Evolutionary conservation across 2,888 invertebrate species (phyloP), one percentile per base, ranked within the genome.

Genomic region (Lithophane ornitopus): DNA sequence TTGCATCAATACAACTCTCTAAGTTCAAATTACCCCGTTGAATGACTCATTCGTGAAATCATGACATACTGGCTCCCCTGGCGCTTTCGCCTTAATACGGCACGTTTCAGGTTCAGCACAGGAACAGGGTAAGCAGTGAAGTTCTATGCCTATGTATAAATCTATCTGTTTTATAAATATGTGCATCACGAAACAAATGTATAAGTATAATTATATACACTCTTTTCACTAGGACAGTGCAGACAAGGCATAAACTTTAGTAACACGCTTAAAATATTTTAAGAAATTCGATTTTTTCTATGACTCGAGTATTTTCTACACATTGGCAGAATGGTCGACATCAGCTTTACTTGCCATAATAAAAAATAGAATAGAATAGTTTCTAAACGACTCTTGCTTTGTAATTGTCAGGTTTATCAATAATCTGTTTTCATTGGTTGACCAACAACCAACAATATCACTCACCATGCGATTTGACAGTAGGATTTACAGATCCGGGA

Each of bases 401-500:
- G 19, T 46, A 12, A 28, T 39, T 9, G 26, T 1, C 39, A 41
- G 19, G 34, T 44, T 34, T 54, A 34, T 56, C 2, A 46, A 46
- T 46, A 56, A 56, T n/a, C 28, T n/a, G 26, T 7, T 41, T 26
- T 34, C 41, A 46, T 76, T 61, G 16, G 7, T 71, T 28, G n/a
- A 59, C 26, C 34, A 39, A 39, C 58, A 54, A 49, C 73, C 72
- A 52, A 59, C 49, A 34, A 54, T 39, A 66, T 65, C 78, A 59
- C 22, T 65, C 12, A 26, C 58, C 39, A 59, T 34, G 4, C 16
- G 54, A 65, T 65, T 70, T 58, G 41, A 78, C 56, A 78, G 28
- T 46, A 54, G 52, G 19, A 70, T 70, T 83, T 78, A 80, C 63
- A 52, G 70, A 80, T 82, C 82, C 62, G 62, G 69, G 34, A 44